Base-by-base conservation (phyloP, 2,888 invertebrate species). In the Rhodophaea formosa region DNA sequence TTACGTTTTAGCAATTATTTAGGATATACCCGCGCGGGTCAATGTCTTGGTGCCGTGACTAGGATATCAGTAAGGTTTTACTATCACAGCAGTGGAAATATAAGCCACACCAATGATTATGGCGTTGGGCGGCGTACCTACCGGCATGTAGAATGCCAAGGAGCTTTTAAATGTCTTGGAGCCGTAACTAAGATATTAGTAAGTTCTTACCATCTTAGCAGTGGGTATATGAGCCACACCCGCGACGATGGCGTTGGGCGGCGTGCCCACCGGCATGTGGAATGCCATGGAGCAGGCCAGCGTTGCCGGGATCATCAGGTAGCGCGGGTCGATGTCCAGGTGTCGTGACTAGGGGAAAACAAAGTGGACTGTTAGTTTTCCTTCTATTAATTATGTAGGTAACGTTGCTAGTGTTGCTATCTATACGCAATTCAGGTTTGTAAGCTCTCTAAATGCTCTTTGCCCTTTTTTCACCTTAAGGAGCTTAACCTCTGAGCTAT, bases 71-170 rank as follows among this genome's bases (percentile, higher is more conserved):
- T 5, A 5, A 12, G 32, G 23, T 71, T 82, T 80, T 72, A 95
- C 94, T 94, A 97, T 96, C 72, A 96, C 96, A 60, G 93, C 92
- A 7, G 96, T 95, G 64, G 93, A 94, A 85, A 97, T 96, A 70
- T 95, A 94, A 2, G 95, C 96, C 10, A 96, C 96, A 0, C 96
- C 96, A 15, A 96, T 96, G 0, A 96, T 97, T 60, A 99, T 96
- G 3, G 98, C 98, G 85, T 98, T 98, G 14, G 98, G 98, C 1
- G 98, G 98, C 0, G 98, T 98, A 52, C 97, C 98, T 12, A 98
- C 98, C 0, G 98, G 98, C 82, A 98, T 92, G 92, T 97, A 5
- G 23, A 23, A 23, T 5, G 23, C 23, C 23, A 23, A 3, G 5
- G 23, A 23, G 23, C 23, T 3, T 2, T 2, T 23, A 2, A 23